Evolutionary conservation across 2,888 invertebrate genomes (phyloP), one percentile per base, ranked within the genome.

Genomic region (Agrilus cyanescens): DNA sequence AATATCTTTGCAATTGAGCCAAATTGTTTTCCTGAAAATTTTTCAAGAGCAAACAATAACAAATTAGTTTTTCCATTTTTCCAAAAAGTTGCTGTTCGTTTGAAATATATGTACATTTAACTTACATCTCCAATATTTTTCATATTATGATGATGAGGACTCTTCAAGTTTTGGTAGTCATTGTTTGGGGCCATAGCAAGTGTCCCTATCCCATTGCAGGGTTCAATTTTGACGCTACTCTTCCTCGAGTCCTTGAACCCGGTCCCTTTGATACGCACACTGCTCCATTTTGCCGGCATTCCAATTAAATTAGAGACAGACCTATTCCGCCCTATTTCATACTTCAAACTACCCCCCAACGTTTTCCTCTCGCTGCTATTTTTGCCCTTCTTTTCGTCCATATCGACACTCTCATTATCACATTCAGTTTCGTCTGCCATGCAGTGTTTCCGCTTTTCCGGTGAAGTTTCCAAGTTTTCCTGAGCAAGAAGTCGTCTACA

Each of bases 211-310:
- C 78, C 78, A 62, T 78, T 78, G 68, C 76, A 77, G 51, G 76
- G 74, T 68, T 78, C 78, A 53, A 78, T 71, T 58, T 75, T 75
- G 52, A 78, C 76, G 54, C 76, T 68, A 61, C 75, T 75, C 62
- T 74, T 75, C 58, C 75, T 69, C 53, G 75, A 76, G 60, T 77
- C 77, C 52, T 75, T 74, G 62, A 72, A 75, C 51, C 75, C 73
- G 50, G 76, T 75, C 57, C 77, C 77, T 60, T 71, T 74, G 50
- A 78, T 75, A 50, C 77, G 70, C 53, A 78, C 77, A 52, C 77
- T 77, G 53, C 76, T 76, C 70, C 77, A 78, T 68, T 76, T 76
- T 40, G 75, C 67, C 54, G 75, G 63, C 45, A 61, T 57, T 31
- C 55, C 57, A 29, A 63, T 58, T 41, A 63, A 46, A 47, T 58